These are phyloP conservation scores for Carassius gibelio DNA, from an alignment of 2,113 vertebrate genomes.

Conservation along the genomic window DNA sequence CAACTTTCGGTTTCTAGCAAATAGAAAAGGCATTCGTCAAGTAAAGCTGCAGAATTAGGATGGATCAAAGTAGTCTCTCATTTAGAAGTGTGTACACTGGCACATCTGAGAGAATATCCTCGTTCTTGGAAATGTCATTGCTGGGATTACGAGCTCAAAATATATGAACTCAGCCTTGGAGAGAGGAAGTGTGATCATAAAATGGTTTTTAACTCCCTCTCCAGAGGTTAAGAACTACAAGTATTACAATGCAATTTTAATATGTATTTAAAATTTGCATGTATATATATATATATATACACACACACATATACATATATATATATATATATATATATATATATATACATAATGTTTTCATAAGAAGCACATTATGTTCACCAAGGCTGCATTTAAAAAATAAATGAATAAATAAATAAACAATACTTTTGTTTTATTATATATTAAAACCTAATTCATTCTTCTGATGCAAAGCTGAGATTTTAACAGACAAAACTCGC, in stretches of 20 bases:
- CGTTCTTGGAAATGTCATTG: background rate
- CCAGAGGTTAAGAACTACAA: background rate
- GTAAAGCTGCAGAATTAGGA: constrained; percentile 9
- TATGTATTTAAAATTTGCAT: too few relatives aligned
- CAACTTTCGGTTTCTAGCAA: background rate
- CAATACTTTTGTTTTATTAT: too few relatives aligned
- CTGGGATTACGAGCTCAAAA: constrained; percentile 2
- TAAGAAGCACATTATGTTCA: too few relatives aligned
- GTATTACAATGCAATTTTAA: too few relatives aligned
- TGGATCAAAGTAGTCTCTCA: background rate
- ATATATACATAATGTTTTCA: too few relatives aligned
- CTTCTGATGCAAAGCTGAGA: background rate
- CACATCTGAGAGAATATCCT: background rate
- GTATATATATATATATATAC: too few relatives aligned
- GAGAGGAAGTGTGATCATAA: background rate
- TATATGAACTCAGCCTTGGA: background rate
- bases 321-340: too few relatives aligned
- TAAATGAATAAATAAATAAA: too few relatives aligned
- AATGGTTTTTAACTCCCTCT: constrained; percentile 7
- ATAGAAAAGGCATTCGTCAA: background rate
- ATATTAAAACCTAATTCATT: background rate
- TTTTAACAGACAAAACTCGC: background rate
- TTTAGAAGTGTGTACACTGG: constrained; percentile 32
- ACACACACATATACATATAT: too few relatives aligned
- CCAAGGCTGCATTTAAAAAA: too few relatives aligned